Evolutionary conservation across 2,888 invertebrate species (phyloP).

Genomic region (Ormyrus thymus): DNA sequence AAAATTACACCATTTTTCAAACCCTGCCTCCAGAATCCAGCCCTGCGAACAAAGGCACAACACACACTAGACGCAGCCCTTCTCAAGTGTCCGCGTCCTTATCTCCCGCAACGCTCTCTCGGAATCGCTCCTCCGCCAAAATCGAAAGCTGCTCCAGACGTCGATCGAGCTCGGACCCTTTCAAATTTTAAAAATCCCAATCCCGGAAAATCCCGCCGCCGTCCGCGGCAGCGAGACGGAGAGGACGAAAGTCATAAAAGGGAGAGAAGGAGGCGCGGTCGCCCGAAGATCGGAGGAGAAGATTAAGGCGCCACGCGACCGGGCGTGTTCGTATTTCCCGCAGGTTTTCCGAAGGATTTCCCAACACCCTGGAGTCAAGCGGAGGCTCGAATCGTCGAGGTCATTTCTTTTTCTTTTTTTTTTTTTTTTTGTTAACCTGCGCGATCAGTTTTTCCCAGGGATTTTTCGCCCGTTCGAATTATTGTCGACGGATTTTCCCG

Average conservation of each 20-base stretch:
- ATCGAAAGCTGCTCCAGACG: neutral
- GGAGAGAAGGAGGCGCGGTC: neutral
- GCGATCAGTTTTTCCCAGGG: no score
- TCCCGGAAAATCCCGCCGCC: neutral
- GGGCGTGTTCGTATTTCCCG: slow-evolving; percentile 29
- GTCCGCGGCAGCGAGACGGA: neutral
- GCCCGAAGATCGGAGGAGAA: slow-evolving; percentile 26
- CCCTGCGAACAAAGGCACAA: no score
- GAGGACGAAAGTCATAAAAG: neutral
- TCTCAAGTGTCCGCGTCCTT: no score
- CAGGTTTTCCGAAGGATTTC: slow-evolving; percentile 21
- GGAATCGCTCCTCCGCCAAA: neutral
- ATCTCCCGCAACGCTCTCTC: neutral
- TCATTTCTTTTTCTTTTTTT: no score
- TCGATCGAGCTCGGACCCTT: neutral
- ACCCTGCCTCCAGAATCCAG: no score
- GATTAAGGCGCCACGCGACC: slow-evolving; percentile 22
- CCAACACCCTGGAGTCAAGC: slow-evolving; percentile 7
- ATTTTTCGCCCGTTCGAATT: no score
- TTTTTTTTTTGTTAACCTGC: no score
- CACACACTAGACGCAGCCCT: no score
- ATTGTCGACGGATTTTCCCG: no score
- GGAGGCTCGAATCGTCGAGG: no score
- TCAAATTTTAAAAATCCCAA: neutral
- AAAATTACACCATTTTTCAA: no score